Conservation (phyloP, 2,113 vertebrate species). For the Lepisosteus oculatus region DNA sequence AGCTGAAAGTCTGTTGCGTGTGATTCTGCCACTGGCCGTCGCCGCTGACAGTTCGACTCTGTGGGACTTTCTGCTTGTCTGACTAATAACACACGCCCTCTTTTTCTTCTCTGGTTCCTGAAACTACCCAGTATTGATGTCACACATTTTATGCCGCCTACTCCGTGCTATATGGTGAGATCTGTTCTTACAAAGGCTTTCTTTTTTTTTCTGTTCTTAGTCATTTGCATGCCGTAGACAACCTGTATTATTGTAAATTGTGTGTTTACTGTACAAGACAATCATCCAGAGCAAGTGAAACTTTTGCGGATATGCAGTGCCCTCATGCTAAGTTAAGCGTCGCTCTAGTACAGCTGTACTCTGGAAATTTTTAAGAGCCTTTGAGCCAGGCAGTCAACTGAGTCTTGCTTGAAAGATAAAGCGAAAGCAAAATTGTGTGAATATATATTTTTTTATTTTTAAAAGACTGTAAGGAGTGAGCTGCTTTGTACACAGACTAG, state of each 20-base stretch:
- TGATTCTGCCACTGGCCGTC: neutral
- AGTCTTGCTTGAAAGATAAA: neutral
- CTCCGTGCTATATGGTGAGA: constrained; percentile 7
- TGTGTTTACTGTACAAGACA: constrained; percentile 2
- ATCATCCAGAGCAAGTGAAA: constrained; percentile 3
- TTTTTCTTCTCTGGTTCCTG: constrained; percentile 34
- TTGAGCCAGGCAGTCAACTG: no score
- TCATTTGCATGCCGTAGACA: neutral
- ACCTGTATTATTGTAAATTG: constrained; percentile 15
- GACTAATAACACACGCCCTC: constrained; percentile 41
- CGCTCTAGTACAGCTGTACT: neutral
- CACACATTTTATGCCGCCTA: constrained; percentile 27
- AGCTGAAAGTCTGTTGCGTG: neutral
- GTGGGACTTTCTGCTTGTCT: constrained; percentile 35
- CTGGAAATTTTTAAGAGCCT: no score
- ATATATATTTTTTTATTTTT: neutral
- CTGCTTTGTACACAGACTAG: no score
- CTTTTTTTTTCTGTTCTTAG: constrained; percentile 17
- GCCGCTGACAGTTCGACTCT: constrained; percentile 29
- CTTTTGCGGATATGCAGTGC: constrained; percentile 8
- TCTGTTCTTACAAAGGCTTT: constrained; percentile 12
- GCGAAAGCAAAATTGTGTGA: neutral
- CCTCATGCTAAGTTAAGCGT: neutral
- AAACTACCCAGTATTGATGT: constrained; percentile 28
- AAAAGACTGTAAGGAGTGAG: neutral